phyloP scores from a whole-genome alignment of 2,797 vertebrate species.

The Myripristis jacobus region DNA sequence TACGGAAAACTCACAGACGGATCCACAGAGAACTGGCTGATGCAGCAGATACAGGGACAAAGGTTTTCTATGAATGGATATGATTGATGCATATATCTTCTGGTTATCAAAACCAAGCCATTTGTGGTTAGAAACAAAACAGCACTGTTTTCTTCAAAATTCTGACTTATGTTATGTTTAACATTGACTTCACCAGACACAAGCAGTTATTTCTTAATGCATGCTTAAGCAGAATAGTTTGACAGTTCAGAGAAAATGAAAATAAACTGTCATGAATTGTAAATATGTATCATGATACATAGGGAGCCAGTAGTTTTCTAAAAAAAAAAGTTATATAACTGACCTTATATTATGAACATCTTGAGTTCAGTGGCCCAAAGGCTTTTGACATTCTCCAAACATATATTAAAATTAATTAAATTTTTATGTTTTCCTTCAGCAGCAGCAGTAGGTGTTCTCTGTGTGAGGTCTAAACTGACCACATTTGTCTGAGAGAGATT shows the following conservation, averaged over 20 bases:
- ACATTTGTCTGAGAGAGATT: conserved; percentile 33
- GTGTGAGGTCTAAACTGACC: conserved; percentile 54
- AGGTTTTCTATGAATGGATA: conserved; percentile 25
- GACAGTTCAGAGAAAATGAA: neutral
- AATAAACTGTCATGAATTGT: neutral
- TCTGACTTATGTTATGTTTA: conserved; percentile 10
- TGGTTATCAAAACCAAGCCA: conserved; percentile 16
- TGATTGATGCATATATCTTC: conserved; percentile 12
- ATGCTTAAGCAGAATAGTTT: neutral
- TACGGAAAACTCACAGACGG: conserved; percentile 19
- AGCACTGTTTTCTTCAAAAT: neutral
- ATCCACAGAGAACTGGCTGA: conserved; percentile 38
- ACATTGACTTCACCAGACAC: neutral
- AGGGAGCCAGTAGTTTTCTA: conserved; percentile 16
- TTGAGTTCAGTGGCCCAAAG: conserved; percentile 13
- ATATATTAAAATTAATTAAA: neutral
- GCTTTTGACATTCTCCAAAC: conserved; percentile 11
- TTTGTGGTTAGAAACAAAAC: conserved; percentile 17
- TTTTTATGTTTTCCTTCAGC: conserved; percentile 24
- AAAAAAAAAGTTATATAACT: conserved; percentile 22
- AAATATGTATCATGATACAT: conserved; percentile 14
- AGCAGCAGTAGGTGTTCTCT: conserved; percentile 10
- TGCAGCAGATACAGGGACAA: conserved; percentile 29
- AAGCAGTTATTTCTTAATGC: neutral
- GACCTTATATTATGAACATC: neutral